A percentile compares a stretch with the other conserved stretches of the same genome.
phyloP scores from a whole-genome alignment of 1,140 invertebrate genomes.

The Ceratitis capitata region DNA sequence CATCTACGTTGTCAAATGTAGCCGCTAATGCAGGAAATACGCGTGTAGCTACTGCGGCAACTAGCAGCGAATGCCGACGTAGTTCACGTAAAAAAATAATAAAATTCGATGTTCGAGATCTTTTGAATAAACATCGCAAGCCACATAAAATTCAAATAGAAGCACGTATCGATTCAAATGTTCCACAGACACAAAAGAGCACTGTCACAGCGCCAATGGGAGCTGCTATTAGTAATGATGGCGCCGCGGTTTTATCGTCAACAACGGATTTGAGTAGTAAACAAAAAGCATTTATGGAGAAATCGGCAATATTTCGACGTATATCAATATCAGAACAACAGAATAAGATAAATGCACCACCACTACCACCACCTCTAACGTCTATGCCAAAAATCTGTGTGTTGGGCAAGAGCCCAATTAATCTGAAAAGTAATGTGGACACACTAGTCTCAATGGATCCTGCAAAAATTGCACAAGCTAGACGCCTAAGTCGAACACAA shows the following conservation, averaged over 20 bases:
- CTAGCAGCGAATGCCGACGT: constrained; percentile 52
- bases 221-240: not conserved
- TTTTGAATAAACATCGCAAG: constrained; percentile 58
- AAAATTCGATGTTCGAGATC: constrained; percentile 59
- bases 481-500: constrained; percentile 43
- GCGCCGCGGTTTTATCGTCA: not conserved
- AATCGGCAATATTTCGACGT: constrained; percentile 45
- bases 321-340: constrained; percentile 48
- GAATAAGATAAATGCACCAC: constrained; percentile 5
- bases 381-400: constrained; percentile 5
- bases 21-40: not conserved
- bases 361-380: constrained; percentile 33
- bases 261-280: constrained; percentile 37
- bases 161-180: constrained; percentile 58
- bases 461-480: constrained; percentile 42
- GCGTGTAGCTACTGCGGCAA: not conserved
- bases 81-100: constrained; percentile 58
- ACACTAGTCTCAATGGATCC: not conserved
- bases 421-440: constrained; percentile 21
- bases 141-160: constrained; percentile 57
- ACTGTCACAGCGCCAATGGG: not conserved
- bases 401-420: not conserved
- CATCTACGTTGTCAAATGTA: not conserved
- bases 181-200: not conserved
- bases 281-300: constrained; percentile 46